Evolutionary conservation across 2,888 invertebrate genomes (phyloP).

Genomic region (Antitype chi): DNA sequence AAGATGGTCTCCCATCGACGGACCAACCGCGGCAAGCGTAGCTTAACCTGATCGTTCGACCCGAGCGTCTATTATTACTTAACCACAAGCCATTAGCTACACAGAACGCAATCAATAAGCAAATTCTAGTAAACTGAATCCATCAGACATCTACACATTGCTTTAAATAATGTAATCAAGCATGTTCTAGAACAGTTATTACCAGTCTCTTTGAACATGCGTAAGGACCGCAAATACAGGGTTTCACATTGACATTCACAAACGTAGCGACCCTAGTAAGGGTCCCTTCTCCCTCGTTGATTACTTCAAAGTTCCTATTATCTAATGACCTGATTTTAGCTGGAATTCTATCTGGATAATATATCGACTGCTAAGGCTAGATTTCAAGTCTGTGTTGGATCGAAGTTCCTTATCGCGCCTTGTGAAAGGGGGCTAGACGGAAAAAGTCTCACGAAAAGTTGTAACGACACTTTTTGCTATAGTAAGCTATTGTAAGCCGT

Average conservation of each 20-base stretch:
- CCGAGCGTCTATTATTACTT: too few species aligned
- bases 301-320: constrained; percentile 35
- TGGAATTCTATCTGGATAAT: constrained; percentile 2
- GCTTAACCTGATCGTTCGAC: too few species aligned
- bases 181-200: constrained; percentile 31
- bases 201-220: constrained; percentile 44
- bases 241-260: constrained; percentile 43
- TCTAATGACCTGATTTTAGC: constrained; percentile 23
- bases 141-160: constrained; percentile 12
- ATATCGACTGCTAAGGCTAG: not conserved
- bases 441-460: too few species aligned
- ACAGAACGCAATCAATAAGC: not conserved
- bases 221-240: constrained; percentile 40
- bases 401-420: too few species aligned
- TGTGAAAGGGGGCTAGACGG: too few species aligned
- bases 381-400: not conserved
- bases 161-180: constrained; percentile 28
- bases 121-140: constrained; percentile 5
- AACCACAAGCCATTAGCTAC: too few species aligned
- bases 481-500: too few species aligned
- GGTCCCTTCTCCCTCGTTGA: constrained; percentile 18
- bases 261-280: constrained; percentile 27
- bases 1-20: too few species aligned
- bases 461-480: too few species aligned
- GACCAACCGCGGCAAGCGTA: too few species aligned